phyloP scores from a whole-genome alignment of 2,888 invertebrate species.

The Sylvicola cinctus region DNA sequence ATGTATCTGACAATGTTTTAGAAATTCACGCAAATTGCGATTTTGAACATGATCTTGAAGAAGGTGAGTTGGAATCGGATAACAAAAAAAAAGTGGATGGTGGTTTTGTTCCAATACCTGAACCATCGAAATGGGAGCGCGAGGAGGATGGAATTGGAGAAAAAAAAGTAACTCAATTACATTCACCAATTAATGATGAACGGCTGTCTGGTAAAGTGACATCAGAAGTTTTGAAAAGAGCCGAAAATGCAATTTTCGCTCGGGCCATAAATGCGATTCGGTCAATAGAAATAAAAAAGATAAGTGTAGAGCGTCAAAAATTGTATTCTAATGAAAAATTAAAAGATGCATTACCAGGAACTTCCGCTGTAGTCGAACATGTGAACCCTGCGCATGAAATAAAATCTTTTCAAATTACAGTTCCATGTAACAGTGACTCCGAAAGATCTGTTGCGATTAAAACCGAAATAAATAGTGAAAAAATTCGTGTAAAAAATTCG shows the following conservation, averaged over 20 bases:
- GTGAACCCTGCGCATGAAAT: conserved; percentile 9
- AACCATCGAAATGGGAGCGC: conserved; percentile 76
- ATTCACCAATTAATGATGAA: conserved; percentile 21
- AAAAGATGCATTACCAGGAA: conserved; percentile 12
- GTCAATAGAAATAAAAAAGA: conserved; percentile 56
- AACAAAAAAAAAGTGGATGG: conserved; percentile 2
- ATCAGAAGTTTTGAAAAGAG: conserved; percentile 71
- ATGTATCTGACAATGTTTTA: conserved; percentile 15
- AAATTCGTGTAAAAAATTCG: conserved; percentile 24
- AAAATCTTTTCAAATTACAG: conserved; percentile 29
- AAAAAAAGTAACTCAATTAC: conserved; percentile 15
- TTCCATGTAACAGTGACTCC: conserved; percentile 26
- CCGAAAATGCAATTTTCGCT: conserved; percentile 80
- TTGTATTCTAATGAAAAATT: conserved; percentile 31
- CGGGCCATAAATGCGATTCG: conserved; percentile 67
- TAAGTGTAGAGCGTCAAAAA: conserved; percentile 41
- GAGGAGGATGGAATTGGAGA: conserved; percentile 34
- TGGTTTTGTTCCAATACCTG: conserved; percentile 46
- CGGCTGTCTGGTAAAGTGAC: conserved; percentile 47
- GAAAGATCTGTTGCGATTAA: conserved; percentile 27
- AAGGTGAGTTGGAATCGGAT: conserved; percentile 10
- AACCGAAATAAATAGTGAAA: conserved; percentile 25
- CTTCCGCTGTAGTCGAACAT: conserved; percentile 2
- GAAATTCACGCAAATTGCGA: conserved; percentile 16
- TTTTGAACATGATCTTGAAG: too few species aligned